Percentiles rank a stretch among this genome's conserved stretches.
These are phyloP conservation scores for Orthosia incerta DNA, from an alignment of 2,888 invertebrate species.

Conservation along the genomic window DNA sequence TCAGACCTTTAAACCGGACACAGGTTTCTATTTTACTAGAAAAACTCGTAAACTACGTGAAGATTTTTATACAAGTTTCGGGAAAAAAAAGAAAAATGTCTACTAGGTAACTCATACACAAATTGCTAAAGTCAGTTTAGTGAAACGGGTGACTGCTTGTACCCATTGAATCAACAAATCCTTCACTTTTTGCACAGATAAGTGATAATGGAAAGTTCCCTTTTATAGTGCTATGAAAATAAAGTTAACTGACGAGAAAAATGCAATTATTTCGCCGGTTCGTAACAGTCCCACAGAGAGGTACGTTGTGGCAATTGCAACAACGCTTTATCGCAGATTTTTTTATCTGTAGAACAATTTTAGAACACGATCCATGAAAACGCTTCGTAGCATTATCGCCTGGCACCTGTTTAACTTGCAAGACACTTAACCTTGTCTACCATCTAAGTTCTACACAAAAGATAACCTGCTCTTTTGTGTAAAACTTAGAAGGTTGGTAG, in stretches of 20 bases:
- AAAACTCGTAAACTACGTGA: conserved; percentile 1
- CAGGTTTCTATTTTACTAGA: conserved; percentile 8
- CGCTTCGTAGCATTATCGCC: too few relatives aligned
- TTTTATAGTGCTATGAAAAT: not conserved
- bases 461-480: too few relatives aligned
- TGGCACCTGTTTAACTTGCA: too few relatives aligned
- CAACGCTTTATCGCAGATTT: too few relatives aligned
- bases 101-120: not conserved
- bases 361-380: too few relatives aligned
- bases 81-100: not conserved
- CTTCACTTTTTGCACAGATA: conserved; percentile 2
- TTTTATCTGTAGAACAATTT: too few relatives aligned
- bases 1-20: conserved; percentile 1
- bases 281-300: too few relatives aligned
- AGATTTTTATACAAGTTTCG: not conserved
- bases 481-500: not conserved
- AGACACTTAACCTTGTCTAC: too few relatives aligned
- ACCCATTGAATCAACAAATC: conserved; percentile 10
- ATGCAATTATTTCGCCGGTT: too few relatives aligned
- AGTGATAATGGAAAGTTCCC: not conserved
- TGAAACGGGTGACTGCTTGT: conserved; percentile 8
- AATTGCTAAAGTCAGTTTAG: conserved; percentile 4
- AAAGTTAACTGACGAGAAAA: too few relatives aligned
- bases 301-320: too few relatives aligned
- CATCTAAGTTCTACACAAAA: too few relatives aligned